phyloP scores from a whole-genome alignment of 2,113 vertebrate species.

The Rafetus swinhoei region DNA sequence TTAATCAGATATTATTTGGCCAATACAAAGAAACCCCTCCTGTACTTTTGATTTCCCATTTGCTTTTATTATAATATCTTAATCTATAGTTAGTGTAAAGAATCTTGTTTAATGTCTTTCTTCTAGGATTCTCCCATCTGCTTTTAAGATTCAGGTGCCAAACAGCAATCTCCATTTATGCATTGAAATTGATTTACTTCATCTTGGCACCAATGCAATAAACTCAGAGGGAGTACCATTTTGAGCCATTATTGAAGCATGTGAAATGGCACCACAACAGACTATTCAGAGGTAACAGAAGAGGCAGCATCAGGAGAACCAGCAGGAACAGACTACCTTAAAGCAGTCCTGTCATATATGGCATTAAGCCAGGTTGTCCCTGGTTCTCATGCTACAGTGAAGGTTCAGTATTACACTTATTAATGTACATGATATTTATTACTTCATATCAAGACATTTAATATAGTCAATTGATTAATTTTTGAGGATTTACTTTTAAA shows the following conservation, averaged over 20 bases:
- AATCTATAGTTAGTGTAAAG: not conserved
- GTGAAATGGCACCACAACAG: not conserved
- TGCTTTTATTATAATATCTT: not conserved
- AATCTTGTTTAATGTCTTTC: not conserved
- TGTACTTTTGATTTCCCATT: not conserved
- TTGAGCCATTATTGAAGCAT: not conserved
- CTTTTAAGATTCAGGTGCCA: not conserved
- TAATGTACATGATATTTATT: not conserved
- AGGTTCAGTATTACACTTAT: not conserved
- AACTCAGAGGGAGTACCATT: not conserved
- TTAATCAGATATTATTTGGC: not conserved
- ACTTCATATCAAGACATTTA: not conserved
- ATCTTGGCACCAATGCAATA: not conserved
- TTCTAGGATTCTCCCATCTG: not conserved
- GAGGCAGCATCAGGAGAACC: not conserved
- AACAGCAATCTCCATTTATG: not conserved
- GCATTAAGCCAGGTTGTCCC: not conserved
- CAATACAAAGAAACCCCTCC: not conserved
- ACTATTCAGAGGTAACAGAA: not conserved
- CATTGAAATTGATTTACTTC: not conserved
- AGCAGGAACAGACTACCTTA: not conserved
- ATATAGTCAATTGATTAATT: not conserved
- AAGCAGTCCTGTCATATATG: not conserved
- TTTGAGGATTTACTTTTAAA: not conserved
- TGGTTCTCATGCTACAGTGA: not conserved